phyloP scores from a whole-genome alignment of 2,797 vertebrate genomes.

The Acanthis flammea region DNA sequence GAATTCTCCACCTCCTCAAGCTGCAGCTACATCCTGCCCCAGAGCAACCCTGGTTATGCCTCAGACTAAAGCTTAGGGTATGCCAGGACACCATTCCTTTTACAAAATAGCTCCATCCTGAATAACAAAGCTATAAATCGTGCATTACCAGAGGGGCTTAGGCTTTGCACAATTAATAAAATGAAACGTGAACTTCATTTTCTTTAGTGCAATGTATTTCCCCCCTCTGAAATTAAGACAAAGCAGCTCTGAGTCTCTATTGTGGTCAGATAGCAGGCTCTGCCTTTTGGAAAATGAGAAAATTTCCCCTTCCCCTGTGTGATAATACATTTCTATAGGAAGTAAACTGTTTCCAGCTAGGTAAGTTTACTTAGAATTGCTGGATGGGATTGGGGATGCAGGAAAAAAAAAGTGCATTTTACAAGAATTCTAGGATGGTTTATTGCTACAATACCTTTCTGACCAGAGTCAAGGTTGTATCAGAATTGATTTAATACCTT shows the following conservation, averaged over 20 bases:
- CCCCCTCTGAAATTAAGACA: background rate
- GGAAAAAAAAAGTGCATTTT: background rate
- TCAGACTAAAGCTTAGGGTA: background rate
- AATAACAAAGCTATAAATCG: background rate
- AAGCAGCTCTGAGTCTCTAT: background rate
- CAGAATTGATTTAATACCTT: background rate
- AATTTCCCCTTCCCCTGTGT: background rate
- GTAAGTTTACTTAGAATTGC: background rate
- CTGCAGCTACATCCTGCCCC: background rate
- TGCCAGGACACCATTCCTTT: background rate
- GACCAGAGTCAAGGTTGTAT: background rate
- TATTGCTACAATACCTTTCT: background rate
- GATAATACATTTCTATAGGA: background rate
- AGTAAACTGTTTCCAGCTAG: background rate
- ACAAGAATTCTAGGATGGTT: background rate
- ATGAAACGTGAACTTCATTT: background rate
- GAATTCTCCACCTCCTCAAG: background rate
- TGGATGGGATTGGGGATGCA: background rate
- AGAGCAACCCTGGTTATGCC: no score
- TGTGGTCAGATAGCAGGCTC: fast-evolving
- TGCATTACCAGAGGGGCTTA: background rate
- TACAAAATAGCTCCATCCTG: background rate
- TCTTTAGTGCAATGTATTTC: background rate
- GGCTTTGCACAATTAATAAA: background rate
- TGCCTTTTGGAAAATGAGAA: background rate